phyloP scores from a whole-genome alignment of 2,113 vertebrate genomes.

The Saccopteryx leptura region DNA sequence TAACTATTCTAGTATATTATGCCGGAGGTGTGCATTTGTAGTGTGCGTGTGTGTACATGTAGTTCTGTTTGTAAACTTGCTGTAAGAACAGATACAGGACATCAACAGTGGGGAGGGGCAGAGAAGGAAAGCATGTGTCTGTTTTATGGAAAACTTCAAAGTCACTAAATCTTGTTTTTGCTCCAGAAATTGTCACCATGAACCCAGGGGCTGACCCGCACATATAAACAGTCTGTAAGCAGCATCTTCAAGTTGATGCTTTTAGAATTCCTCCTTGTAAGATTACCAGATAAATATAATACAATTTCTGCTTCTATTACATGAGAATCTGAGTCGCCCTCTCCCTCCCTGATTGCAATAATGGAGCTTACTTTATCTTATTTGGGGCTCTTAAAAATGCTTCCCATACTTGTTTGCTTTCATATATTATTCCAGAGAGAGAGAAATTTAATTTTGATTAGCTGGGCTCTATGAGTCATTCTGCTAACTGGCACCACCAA shows the following conservation, averaged over 20 bases:
- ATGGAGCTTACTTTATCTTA: slow-evolving; percentile 65
- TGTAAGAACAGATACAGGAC: slow-evolving; percentile 16
- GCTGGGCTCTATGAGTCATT: slow-evolving; percentile 85
- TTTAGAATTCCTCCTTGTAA: slow-evolving; percentile 73
- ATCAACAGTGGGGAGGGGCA: background rate
- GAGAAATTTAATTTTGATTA: slow-evolving; percentile 87
- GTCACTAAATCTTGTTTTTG: slow-evolving; percentile 67
- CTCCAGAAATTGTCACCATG: slow-evolving; percentile 65
- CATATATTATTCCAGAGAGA: slow-evolving; percentile 75
- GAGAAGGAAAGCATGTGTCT: slow-evolving; percentile 51
- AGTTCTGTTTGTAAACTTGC: slow-evolving; percentile 42
- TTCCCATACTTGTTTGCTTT: slow-evolving; percentile 71
- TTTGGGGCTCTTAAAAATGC: slow-evolving; percentile 63
- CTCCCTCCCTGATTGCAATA: slow-evolving; percentile 65
- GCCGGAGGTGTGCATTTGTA: background rate
- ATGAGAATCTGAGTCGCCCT: slow-evolving; percentile 72
- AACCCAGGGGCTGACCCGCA: slow-evolving; percentile 49
- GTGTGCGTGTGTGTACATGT: background rate
- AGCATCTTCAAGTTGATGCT: slow-evolving; percentile 60
- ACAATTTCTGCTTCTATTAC: slow-evolving; percentile 66
- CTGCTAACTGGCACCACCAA: slow-evolving; percentile 85
- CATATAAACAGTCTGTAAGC: slow-evolving; percentile 64
- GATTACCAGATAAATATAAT: slow-evolving; percentile 68
- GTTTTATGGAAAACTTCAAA: slow-evolving; percentile 77
- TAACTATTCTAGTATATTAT: slow-evolving; percentile 22